Evolutionary conservation across 2,888 invertebrate genomes (phyloP), one percentile per base, ranked within the genome.

Genomic region (Selenia dentaria): DNA sequence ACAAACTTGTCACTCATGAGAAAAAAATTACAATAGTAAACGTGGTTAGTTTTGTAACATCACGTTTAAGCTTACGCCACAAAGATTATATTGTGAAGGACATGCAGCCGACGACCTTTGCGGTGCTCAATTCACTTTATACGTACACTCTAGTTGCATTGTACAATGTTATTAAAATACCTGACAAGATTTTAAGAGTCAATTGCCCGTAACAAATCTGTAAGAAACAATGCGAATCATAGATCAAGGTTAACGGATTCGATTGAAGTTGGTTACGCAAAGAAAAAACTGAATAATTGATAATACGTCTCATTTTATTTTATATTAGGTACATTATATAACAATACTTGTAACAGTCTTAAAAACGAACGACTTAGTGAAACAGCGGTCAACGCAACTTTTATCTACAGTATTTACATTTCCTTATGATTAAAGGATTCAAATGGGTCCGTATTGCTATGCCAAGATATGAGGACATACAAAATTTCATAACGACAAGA

Each of bases 281-380:
- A 16, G 40, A 46, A 55, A 51, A 51, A 52, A 43, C 37, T n/a
- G 24, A 34, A 5, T 43, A 50, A 34, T 45, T 41, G 41, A 56
- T 59, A 58, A 59, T 57, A 59, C 49, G 43, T 56, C 68, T 82
- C 70, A 77, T 80, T 79, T 79, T 74, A 79, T 79, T 86, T 57
- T 85, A 88, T 88, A 88, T 88, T 88, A 88, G 79, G 70, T 85
- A 84, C 62, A 54, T 74, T 85, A 62, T 79, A 79, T 86, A 88
- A 88, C 88, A 89, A 89, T 89, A 89, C 86, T 88, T 85, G 83
- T 88, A 90, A 88, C 89, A 89, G 89, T 90, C 89, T 90, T 90
- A 89, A 82, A 32, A 83, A 81, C 80, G 68, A 83, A 83, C 89
- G 89, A 89, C 88, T 89, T 83, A 85, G 83, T 77, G 67, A 79